Conservation (phyloP, 2,888 invertebrate genomes). For the Tenodera sinensis region DNA sequence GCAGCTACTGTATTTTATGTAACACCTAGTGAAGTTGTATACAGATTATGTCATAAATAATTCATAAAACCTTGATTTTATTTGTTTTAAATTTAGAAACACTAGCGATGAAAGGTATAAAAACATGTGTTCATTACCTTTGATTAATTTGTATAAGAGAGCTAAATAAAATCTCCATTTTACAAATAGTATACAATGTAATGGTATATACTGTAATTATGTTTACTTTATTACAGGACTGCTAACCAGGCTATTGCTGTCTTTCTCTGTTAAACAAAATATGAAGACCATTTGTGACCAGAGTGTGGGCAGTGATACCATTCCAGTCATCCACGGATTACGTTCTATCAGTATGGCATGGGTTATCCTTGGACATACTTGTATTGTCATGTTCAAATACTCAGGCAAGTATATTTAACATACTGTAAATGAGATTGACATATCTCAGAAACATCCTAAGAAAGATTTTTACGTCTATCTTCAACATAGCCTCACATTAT, state of each 20-base stretch:
- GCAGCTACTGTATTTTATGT: too few species aligned
- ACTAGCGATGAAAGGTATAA: too few species aligned
- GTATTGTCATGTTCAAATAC: conserved; percentile 76
- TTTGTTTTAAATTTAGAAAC: too few species aligned
- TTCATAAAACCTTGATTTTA: too few species aligned
- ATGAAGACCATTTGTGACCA: conserved; percentile 44
- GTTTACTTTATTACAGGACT: conserved; percentile 36
- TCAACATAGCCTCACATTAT: too few species aligned
- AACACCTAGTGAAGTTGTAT: too few species aligned
- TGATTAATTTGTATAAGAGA: neutral
- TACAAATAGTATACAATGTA: neutral
- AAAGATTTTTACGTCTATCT: neutral
- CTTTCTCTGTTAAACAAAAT: conserved; percentile 44
- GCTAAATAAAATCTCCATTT: neutral
- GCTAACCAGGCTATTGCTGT: conserved; percentile 43
- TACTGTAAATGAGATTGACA: neutral
- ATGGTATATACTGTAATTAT: neutral
- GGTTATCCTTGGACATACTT: conserved; percentile 48
- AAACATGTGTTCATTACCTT: neutral
- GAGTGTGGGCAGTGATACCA: conserved; percentile 44
- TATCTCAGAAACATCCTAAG: too few species aligned
- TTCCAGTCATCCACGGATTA: conserved; percentile 46
- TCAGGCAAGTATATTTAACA: conserved; percentile 28
- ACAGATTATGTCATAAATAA: too few species aligned
- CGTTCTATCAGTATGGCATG: conserved; percentile 47